These are phyloP conservation scores for Oenanthe oenanthe DNA, from an alignment of 2,113 vertebrate genomes.

Conservation along the genomic window DNA sequence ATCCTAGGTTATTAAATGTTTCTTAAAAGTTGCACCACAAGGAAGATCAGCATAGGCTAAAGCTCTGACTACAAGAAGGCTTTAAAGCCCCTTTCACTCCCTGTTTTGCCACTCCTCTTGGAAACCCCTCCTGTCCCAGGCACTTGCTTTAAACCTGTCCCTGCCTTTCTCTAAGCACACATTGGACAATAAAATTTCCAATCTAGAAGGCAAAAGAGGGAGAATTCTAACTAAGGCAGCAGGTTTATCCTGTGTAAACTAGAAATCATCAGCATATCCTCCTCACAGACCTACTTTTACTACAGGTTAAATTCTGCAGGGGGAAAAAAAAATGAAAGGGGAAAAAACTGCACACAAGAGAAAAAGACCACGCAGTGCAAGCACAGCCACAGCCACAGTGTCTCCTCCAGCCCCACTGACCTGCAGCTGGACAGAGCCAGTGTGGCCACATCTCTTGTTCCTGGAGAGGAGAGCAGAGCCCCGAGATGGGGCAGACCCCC, in stretches of 20 bases:
- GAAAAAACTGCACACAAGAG: not conserved
- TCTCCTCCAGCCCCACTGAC: not conserved
- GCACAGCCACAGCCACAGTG: not conserved
- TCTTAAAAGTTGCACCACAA: not conserved
- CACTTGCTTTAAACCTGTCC: not conserved
- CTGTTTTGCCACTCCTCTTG: not conserved
- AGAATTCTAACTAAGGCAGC: not conserved
- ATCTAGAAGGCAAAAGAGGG: not conserved
- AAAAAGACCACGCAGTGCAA: rapidly evolving
- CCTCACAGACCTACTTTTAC: not conserved
- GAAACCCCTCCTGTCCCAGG: not conserved
- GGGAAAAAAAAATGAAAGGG: rapidly evolving
- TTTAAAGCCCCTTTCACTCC: not conserved
- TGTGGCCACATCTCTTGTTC: rapidly evolving
- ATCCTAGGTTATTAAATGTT: not conserved
- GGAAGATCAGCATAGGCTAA: not conserved
- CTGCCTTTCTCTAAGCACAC: not conserved
- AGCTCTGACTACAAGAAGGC: not conserved
- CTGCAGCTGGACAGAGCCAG: not conserved
- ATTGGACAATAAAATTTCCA: not conserved
- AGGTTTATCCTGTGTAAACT: not conserved
- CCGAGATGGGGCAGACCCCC: too few relatives aligned
- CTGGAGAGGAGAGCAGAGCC: rapidly evolving
- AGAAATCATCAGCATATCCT: not conserved
- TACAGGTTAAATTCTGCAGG: not conserved